Conservation (phyloP, 2,113 vertebrate genomes). For the Sylvilagus bachmani region DNA sequence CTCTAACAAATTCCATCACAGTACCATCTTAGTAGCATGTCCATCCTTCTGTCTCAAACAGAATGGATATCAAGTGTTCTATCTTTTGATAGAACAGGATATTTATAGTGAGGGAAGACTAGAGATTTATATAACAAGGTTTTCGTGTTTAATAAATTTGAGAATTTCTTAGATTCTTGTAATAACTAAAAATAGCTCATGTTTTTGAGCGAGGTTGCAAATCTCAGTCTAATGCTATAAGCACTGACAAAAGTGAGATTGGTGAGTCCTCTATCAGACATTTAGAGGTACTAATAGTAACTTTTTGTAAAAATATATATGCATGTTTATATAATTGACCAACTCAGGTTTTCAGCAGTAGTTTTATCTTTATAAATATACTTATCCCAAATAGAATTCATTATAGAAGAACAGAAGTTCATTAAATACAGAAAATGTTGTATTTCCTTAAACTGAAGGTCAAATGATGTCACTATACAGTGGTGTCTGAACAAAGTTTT, state of each 20-base stretch:
- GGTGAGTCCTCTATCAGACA: background rate
- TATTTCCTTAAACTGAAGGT: background rate
- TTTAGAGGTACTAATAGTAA: background rate
- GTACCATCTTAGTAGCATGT: background rate
- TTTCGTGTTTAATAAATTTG: background rate
- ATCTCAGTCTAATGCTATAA: background rate
- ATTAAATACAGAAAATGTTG: background rate
- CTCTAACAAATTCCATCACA: background rate
- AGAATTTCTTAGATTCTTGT: background rate
- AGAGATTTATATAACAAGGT: background rate
- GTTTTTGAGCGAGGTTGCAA: conserved; percentile 33
- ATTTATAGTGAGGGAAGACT: background rate
- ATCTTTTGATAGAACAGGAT: background rate
- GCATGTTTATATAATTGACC: background rate
- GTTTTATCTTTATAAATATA: background rate
- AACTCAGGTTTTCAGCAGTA: background rate
- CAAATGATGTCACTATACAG: background rate
- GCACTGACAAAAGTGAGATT: background rate
- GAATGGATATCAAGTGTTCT: background rate
- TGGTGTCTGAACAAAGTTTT: background rate
- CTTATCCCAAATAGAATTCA: background rate
- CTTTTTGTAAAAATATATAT: background rate
- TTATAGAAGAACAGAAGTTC: background rate
- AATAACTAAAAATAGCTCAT: background rate
- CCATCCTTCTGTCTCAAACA: background rate